A percentile compares a stretch with the other conserved stretches of the same genome.
These are phyloP conservation scores for Gallinago undulata DNA, from an alignment of 2,113 vertebrate species.

Conservation along the genomic window DNA sequence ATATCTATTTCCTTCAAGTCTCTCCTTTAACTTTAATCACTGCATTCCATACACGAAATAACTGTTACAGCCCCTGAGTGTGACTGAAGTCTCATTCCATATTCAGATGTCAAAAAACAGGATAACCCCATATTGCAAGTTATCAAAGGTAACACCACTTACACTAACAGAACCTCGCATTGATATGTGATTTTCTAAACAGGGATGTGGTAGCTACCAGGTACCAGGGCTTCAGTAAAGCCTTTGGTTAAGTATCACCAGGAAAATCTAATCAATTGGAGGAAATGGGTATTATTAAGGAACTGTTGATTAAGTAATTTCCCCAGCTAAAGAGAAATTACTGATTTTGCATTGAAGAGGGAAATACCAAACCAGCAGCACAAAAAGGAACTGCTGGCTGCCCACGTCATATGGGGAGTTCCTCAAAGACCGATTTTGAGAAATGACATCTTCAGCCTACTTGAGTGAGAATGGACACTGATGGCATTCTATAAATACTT, in stretches of 20 bases:
- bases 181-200: neutral
- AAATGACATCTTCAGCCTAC: neutral
- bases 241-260: neutral
- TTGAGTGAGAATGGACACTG: neutral
- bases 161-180: neutral
- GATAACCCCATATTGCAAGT: neutral
- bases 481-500: neutral
- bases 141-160: neutral
- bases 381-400: neutral
- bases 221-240: neutral
- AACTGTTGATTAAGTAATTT: neutral
- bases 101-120: neutral
- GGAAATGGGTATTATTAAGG: neutral
- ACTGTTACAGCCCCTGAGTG: neutral
- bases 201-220: neutral
- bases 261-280: neutral
- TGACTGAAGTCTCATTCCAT: neutral
- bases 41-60: neutral
- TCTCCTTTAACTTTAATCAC: neutral
- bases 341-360: neutral
- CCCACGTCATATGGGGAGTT: neutral
- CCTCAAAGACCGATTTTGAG: neutral
- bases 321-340: neutral
- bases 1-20: neutral
- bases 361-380: neutral